Evolutionary conservation across 2,888 invertebrate species (phyloP), one percentile per base, ranked within the genome.

Genomic region (Choreutis nemorana): DNA sequence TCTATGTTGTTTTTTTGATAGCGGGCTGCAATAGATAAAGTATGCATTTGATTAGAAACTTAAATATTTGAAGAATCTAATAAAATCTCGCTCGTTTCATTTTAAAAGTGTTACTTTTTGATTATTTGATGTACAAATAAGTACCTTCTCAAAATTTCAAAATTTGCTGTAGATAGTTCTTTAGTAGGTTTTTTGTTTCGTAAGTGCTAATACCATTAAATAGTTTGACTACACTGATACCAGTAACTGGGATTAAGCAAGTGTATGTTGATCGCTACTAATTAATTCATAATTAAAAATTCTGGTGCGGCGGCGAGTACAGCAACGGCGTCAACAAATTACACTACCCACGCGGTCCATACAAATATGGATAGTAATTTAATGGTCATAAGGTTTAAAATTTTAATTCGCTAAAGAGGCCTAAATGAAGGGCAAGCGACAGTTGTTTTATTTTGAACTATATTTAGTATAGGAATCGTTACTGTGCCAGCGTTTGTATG

Each of bases 201-300:
- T n/a, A n/a, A n/a, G n/a, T n/a, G n/a, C n/a, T n/a, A n/a, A n/a
- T n/a, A n/a, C n/a, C n/a, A n/a, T n/a, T n/a, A n/a, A n/a, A n/a
- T n/a, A n/a, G n/a, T n/a, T n/a, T n/a, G n/a, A n/a, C n/a, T n/a
- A n/a, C n/a, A n/a, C n/a, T n/a, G 46, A 50, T 46, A 51, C 51
- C 52, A 56, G 48, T 53, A 55, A 52, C 55, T 52, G 41, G 59
- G 56, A 65, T 73, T 71, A 67, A 58, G 61, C 71, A 64, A 66
- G 57, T 64, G 62, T 60, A 58, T 60, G 72, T 66, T 72, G 70
- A 65, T 71, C 65, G 65, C 59, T 55, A 58, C 64, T 72, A 75
- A 78, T 77, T 75, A 75, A 78, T 78, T 75, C 77, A 75, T 75
- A 73, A 77, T 78, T 78, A 77, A 77, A 77, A 77, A 75, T 77